phyloP scores from a whole-genome alignment of 2,797 vertebrate species.

The Mus caroli region DNA sequence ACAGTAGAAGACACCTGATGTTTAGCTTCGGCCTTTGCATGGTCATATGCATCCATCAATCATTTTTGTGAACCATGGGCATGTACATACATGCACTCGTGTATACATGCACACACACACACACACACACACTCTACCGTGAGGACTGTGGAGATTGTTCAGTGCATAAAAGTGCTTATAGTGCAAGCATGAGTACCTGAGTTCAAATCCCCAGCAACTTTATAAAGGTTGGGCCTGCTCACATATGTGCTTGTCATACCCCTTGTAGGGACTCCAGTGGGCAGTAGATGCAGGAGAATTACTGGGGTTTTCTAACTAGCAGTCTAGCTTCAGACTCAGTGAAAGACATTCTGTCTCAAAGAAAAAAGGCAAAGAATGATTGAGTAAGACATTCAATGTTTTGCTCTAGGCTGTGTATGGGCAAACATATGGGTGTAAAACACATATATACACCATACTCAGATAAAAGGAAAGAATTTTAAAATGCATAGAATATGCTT shows the following conservation, averaged over 20 bases:
- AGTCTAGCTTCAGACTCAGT: neutral
- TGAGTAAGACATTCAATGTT: neutral
- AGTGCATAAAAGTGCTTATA: neutral
- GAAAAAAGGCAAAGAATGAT: neutral
- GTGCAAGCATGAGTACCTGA: neutral
- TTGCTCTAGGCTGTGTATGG: neutral
- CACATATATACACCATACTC: neutral
- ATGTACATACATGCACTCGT: neutral
- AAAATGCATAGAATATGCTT: neutral
- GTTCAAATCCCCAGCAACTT: neutral
- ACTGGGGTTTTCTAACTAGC: neutral
- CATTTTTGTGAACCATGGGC: neutral
- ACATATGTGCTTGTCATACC: no score
- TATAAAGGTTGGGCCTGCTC: neutral
- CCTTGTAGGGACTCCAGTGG: neutral
- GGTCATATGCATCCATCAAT: neutral
- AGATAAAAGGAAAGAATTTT: neutral
- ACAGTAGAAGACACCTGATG: neutral
- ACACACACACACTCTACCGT: neutral
- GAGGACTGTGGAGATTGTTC: neutral
- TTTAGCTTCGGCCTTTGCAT: neutral
- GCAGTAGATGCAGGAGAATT: neutral
- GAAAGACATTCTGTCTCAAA: neutral
- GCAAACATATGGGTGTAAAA: neutral
- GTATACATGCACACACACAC: no score